Evolutionary conservation across 2,888 invertebrate genomes (phyloP), one percentile per base, ranked within the genome.

Genomic region (Rhamphomyia laevipes): DNA sequence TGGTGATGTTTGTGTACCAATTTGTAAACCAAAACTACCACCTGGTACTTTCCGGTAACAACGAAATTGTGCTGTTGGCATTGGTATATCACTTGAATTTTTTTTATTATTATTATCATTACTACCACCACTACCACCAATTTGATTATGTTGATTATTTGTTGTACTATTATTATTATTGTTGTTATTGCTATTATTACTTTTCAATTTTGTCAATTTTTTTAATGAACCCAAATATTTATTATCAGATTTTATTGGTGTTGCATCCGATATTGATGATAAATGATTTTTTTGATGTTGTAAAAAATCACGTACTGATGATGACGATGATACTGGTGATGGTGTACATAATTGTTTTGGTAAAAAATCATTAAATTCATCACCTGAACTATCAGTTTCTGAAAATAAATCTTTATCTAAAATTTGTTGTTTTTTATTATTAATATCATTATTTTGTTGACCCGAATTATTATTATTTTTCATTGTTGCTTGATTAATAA

Each of bases 1-100:
- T 49, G 56, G 42, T 53, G 59, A 27, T 4, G 43, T 42, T 6
- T 40, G 41, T 47, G 66, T 64, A 6, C 68, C 69, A 15, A 70
- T 70, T 61, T 66, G 71, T 55, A 61, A 65, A 56, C 59, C 73
- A 59, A 59, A 73, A 54, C 67, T 66, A 40, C 80, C 76, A 13
- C 80, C 76, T 31, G 77, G 74, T 51, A 77, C 80, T 62, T 82
- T 79, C 58, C 84, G 72, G 62, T 84, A 84, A 60, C 84, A 86
- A 56, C 85, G 76, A 69, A 83, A 86, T 63, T 86, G 84, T 45
- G 84, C 83, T 1, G 87, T 86, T 30, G 86, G 85, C 42, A 85
- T 83, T 0, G 86, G 85, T 49, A 81, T 77, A 61, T 77, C 72
- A 57, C 69, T 71, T 10, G 67, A 66, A 10, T 65, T 55, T 56